Evolutionary conservation across 2,113 vertebrate species (phyloP), one percentile per base, ranked within the genome.

Genomic region (Neotoma lepida): DNA sequence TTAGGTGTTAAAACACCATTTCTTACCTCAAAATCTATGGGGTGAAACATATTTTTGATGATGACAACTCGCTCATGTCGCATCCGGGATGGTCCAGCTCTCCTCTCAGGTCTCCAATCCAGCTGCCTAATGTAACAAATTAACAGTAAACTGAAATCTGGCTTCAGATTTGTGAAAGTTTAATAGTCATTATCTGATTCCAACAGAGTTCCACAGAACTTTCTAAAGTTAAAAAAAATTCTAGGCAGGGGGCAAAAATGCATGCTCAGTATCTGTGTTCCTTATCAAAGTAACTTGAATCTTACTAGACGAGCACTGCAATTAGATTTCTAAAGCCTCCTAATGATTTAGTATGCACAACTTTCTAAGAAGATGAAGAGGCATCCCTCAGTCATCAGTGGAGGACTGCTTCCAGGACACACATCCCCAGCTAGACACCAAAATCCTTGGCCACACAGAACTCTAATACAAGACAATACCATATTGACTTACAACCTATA

Each of bases 1-100:
- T n/a, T 54, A 12, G 39, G 13, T 28, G 9, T 74, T 63, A 91
- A 70, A 78, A 66, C 22, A 77, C 1, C 17, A 26, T 41, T 73
- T 77, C 96, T 90, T 97, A 99, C 99, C 99, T 99, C 99, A 98
- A 99, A 99, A 97, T 99, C 99, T 86, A 97, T 98, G 68, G 99
- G 99, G 95, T 99, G 99, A 96, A 99, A 99, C 99, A 99, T 99
- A 97, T 99, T 99, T 97, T 98, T 98, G 97, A 99, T 99, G 97
- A 99, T 99, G 96, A 99, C 88, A 44, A 99, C 99, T 92, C 99
- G 98, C 70, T 99, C 99, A 3, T 99, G 98, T 74, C 99, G 98
- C 98, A 99, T 98, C 91, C 99, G 98, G 61, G 93, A 49, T 0
- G 98, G 98, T 9, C 98, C 99, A 30, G 97, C 96, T 97, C 98